These are phyloP conservation scores for Elymnias hypermnestra DNA, from an alignment of 1,140 invertebrate genomes.

Conservation along the genomic window DNA sequence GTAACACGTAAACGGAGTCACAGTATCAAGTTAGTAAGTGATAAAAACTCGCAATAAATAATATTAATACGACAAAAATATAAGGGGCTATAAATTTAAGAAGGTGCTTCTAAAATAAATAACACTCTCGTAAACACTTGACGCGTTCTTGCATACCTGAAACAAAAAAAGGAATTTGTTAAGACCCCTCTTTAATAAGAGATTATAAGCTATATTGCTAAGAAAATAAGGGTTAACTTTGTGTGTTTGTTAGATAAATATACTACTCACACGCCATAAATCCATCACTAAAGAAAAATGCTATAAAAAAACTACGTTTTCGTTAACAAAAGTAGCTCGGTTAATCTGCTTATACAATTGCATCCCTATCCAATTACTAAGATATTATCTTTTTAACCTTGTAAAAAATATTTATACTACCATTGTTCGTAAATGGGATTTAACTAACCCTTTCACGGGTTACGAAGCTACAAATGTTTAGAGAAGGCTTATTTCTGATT, in stretches of 20 bases:
- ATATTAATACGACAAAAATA: neutral
- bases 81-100: neutral
- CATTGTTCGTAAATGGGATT: slow-evolving; percentile 37
- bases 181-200: neutral
- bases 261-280: slow-evolving; percentile 30
- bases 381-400: slow-evolving; percentile 34
- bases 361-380: slow-evolving; percentile 50
- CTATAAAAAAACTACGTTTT: slow-evolving; percentile 9
- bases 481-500: too few species aligned
- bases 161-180: slow-evolving; percentile 19
- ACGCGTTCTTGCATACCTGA: slow-evolving; percentile 19
- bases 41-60: neutral
- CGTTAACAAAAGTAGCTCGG: slow-evolving; percentile 24
- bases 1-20: neutral
- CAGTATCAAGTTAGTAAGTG: neutral
- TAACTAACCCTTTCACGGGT: slow-evolving; percentile 21
- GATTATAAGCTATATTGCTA: neutral
- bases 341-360: slow-evolving; percentile 48
- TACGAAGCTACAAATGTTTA: neutral
- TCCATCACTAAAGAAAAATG: slow-evolving; percentile 31
- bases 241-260: neutral
- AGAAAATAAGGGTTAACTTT: neutral
- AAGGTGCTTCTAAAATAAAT: slow-evolving; percentile 9
- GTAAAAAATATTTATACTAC: slow-evolving; percentile 26
- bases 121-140: slow-evolving; percentile 9